These are phyloP conservation scores for Diuraphis noxia DNA, from an alignment of 1,140 invertebrate genomes.

Conservation along the genomic window DNA sequence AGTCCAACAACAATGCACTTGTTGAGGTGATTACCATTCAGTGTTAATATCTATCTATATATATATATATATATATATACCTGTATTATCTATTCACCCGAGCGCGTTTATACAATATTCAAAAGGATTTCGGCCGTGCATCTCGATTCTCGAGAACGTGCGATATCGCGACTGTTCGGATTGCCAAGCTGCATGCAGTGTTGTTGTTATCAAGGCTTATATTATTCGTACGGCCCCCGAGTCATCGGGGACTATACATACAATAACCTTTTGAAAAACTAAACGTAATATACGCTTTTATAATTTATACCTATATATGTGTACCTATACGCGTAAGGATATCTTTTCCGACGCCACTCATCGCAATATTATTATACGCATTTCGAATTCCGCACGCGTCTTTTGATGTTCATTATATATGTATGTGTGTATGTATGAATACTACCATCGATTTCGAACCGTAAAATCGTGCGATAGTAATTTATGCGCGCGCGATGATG, in stretches of 20 bases:
- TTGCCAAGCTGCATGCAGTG: neutral
- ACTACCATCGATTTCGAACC: neutral
- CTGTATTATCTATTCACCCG: too few species aligned
- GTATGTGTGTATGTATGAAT: neutral
- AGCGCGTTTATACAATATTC: neutral
- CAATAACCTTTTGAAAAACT: neutral
- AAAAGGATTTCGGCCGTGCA: neutral
- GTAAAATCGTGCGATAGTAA: neutral
- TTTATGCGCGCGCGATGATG: neutral
- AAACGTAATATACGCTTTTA: neutral
- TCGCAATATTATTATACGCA: neutral
- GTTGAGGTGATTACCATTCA: neutral
- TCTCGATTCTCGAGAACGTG: neutral
- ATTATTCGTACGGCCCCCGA: neutral
- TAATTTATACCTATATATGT: neutral
- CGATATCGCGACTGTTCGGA: neutral
- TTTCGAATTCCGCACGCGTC: neutral
- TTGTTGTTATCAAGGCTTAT: neutral
- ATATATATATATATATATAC: too few species aligned
- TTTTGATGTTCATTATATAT: neutral
- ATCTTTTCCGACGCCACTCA: neutral
- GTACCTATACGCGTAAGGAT: neutral
- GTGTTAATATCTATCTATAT: neutral
- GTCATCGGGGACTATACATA: neutral
- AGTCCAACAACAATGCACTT: neutral